These are phyloP conservation scores for Emys orbicularis DNA, from an alignment of 2,797 vertebrate species.

Conservation along the genomic window DNA sequence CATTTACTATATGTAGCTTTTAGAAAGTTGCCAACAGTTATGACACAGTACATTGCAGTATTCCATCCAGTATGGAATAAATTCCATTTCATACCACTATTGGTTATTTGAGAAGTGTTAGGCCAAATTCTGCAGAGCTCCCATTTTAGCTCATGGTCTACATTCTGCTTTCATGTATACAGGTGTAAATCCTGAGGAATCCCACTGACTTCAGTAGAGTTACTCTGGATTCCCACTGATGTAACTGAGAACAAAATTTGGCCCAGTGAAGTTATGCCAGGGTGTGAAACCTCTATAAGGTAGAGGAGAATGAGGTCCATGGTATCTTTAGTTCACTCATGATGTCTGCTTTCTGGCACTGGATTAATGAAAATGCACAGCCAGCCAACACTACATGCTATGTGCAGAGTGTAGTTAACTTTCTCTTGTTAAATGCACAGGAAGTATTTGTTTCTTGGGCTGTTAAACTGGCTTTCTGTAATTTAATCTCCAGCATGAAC, in stretches of 20 bases:
- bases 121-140: not conserved
- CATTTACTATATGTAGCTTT: conserved; percentile 29
- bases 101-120: conserved; percentile 17
- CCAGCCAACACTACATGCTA: not conserved
- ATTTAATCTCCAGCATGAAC: not conserved
- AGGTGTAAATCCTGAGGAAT: not conserved
- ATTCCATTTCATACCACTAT: not conserved
- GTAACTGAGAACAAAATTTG: not conserved
- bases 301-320: not conserved
- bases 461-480: not conserved
- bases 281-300: not conserved
- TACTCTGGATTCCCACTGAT: not conserved
- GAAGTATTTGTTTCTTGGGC: not conserved
- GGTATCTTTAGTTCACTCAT: not conserved
- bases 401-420: not conserved
- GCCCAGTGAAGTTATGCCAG: not conserved
- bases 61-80: not conserved
- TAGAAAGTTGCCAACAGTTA: conserved; percentile 12
- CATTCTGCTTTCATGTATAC: not conserved
- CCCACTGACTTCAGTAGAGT: not conserved
- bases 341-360: not conserved
- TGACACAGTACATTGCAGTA: conserved; percentile 2
- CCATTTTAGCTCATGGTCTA: not conserved
- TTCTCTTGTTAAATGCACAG: not conserved
- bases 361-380: not conserved